Evolutionary conservation across 1,140 invertebrate genomes (phyloP).

Genomic region (Drosophila santomea): DNA sequence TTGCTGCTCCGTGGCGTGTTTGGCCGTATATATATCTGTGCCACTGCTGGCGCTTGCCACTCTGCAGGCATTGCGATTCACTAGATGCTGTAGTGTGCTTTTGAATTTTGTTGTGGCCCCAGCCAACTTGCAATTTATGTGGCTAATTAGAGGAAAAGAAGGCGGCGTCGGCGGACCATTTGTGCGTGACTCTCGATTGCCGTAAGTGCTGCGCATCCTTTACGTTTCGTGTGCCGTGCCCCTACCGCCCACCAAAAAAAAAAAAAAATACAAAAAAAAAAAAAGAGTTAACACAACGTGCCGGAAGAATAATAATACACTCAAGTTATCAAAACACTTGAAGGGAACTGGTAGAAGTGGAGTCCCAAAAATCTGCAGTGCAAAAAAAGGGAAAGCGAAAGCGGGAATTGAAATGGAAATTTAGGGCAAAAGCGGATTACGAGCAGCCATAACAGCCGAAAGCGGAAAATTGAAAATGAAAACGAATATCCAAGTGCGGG

Average conservation of each 20-base stretch:
- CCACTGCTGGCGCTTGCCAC: constrained; percentile 1
- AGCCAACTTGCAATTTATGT: constrained; percentile 45
- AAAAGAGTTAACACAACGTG: not conserved
- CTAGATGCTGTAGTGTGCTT: not conserved
- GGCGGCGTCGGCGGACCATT: constrained; percentile 15
- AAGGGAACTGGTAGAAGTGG: constrained; percentile 24
- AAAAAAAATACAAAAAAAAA: not conserved
- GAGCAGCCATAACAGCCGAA: constrained; percentile 43
- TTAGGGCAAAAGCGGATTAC: constrained; percentile 78
- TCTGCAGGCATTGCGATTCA: not conserved
- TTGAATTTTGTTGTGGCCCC: constrained; percentile 15
- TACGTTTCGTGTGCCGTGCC: constrained; percentile 36
- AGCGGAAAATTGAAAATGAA: constrained; percentile 33
- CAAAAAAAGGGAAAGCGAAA: constrained; percentile 25
- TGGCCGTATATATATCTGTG: not conserved
- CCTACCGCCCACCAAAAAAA: not conserved
- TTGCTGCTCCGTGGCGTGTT: not conserved
- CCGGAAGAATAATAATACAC: constrained; percentile 40
- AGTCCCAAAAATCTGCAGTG: constrained; percentile 31
- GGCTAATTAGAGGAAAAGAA: constrained; percentile 34
- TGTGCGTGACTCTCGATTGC: constrained; percentile 42
- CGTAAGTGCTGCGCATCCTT: constrained; percentile 39
- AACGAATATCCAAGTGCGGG: constrained; percentile 34
- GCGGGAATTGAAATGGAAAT: constrained; percentile 61
- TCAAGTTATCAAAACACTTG: constrained; percentile 50